Conservation (phyloP, 2,888 invertebrate species). For the Tachina grossa region DNA sequence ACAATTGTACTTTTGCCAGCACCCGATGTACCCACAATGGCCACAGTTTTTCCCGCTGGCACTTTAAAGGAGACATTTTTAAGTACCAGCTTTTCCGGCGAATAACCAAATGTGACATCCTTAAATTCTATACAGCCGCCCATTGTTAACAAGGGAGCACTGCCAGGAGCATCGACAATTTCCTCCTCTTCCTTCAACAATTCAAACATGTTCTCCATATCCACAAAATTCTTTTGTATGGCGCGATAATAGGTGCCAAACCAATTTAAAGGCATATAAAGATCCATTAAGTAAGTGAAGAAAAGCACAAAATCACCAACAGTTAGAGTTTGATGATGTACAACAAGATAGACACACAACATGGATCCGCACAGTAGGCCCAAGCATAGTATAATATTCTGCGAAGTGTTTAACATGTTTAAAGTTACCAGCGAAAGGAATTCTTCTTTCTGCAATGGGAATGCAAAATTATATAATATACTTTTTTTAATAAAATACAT, state of each 20-base stretch:
- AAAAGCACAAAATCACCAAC: constrained; percentile 98
- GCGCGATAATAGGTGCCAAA: constrained; percentile 99
- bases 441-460: constrained; percentile 88
- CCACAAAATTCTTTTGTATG: constrained; percentile 98
- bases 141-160: constrained; percentile 85
- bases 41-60: constrained; percentile 92
- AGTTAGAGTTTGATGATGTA: constrained; percentile 87
- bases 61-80: constrained; percentile 91
- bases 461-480: not conserved
- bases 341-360: constrained; percentile 94
- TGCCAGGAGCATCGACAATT: constrained; percentile 92
- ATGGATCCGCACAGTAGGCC: constrained; percentile 94
- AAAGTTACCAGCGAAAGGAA: constrained; percentile 93
- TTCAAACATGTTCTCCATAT: constrained; percentile 99
- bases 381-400: constrained; percentile 94
- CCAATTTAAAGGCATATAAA: constrained; percentile 98
- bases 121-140: constrained; percentile 93
- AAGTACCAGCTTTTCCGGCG: constrained; percentile 89
- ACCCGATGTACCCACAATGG: constrained; percentile 94
- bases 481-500: not conserved
- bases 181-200: constrained; percentile 94
- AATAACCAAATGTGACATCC: constrained; percentile 95
- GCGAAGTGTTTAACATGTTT: constrained; percentile 94
- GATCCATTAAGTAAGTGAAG: constrained; percentile 95
- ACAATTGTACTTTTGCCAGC: constrained; percentile 98